phyloP scores from a whole-genome alignment of 2,113 vertebrate genomes.

The Bostrychus sinensis region DNA sequence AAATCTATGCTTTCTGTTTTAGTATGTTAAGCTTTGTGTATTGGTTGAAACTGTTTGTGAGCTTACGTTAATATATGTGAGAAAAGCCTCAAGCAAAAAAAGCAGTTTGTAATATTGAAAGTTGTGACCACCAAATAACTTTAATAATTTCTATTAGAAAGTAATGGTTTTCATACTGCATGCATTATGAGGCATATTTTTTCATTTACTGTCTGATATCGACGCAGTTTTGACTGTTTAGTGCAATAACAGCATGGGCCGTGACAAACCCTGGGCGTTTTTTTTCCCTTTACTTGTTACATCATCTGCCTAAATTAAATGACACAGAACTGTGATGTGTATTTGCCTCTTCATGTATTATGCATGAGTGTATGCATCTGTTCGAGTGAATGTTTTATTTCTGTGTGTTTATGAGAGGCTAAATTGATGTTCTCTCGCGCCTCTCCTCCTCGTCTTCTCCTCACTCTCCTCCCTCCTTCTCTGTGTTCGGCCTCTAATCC shows the following conservation, averaged over 20 bases:
- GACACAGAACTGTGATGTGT: constrained; percentile 34
- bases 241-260: constrained; percentile 1
- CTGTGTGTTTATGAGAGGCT: constrained; percentile 29
- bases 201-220: constrained; percentile 14
- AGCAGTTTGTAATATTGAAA: not conserved
- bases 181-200: constrained; percentile 3
- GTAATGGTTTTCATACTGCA: not conserved
- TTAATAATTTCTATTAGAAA: constrained; percentile 6
- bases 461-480: constrained; percentile 7
- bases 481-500: constrained; percentile 1
- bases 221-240: not conserved
- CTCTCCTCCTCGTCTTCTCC: not conserved
- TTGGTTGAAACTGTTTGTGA: no score
- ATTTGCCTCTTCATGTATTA: constrained; percentile 24
- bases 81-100: not conserved
- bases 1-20: no score
- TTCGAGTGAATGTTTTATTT: constrained; percentile 31
- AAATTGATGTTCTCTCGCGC: constrained; percentile 14
- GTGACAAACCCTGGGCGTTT: not conserved
- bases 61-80: no score
- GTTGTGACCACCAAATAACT: constrained; percentile 6
- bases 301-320: constrained; percentile 40
- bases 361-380: constrained; percentile 42
- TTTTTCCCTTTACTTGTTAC: constrained; percentile 23
- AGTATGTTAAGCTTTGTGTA: no score